phyloP scores from a whole-genome alignment of 2,797 vertebrate genomes.

The Rhinatrema bivittatum region DNA sequence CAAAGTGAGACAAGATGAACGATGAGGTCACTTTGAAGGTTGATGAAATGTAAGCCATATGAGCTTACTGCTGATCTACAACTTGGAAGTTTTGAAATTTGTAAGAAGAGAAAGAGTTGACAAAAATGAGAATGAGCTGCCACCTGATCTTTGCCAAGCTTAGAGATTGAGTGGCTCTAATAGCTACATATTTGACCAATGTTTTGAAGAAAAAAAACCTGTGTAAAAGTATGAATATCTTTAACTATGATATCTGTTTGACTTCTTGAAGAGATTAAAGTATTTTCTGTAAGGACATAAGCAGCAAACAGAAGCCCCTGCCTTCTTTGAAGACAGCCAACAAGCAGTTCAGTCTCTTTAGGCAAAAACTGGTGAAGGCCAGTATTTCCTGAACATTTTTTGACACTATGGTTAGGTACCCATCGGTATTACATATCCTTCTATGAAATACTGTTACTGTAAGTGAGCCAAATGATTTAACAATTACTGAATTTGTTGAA shows the following conservation, averaged over 20 bases:
- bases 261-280: not conserved
- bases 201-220: constrained; percentile 29
- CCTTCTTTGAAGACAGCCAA: too few relatives aligned
- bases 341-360: too few relatives aligned
- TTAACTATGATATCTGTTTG: constrained; percentile 24
- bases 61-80: constrained; percentile 57
- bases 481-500: too few relatives aligned
- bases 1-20: constrained; percentile 52
- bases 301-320: too few relatives aligned
- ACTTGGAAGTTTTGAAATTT: constrained; percentile 46
- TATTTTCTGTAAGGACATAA: too few relatives aligned
- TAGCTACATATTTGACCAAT: constrained; percentile 9
- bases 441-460: too few relatives aligned
- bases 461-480: too few relatives aligned
- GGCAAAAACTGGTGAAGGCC: too few relatives aligned
- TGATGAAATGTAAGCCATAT: constrained; percentile 47
- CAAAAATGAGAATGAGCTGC: constrained; percentile 34
- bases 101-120: constrained; percentile 50
- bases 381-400: too few relatives aligned
- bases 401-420: too few relatives aligned
- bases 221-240: constrained; percentile 22
- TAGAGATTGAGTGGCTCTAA: constrained; percentile 41
- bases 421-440: too few relatives aligned
- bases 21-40: constrained; percentile 52
- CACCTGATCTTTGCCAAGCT: constrained; percentile 58